phyloP scores from a whole-genome alignment of 2,113 vertebrate species.

The Triplophysa rosa region DNA sequence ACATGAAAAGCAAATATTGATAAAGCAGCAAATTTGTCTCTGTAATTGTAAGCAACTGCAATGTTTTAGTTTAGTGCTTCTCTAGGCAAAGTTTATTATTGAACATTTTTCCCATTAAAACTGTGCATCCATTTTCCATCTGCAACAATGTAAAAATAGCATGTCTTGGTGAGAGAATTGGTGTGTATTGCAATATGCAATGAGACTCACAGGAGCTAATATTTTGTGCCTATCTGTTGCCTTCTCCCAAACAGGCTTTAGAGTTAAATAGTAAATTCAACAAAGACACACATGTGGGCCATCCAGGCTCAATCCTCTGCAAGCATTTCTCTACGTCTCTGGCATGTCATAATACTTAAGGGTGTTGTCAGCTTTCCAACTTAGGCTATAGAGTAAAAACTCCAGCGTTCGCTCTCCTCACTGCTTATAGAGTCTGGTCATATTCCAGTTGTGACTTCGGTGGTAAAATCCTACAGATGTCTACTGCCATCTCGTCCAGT shows the following conservation, averaged over 20 bases:
- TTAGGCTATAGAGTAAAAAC: background rate
- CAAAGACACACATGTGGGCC: background rate
- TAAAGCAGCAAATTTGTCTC: background rate
- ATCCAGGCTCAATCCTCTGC: background rate
- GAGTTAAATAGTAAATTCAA: background rate
- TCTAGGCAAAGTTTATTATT: background rate
- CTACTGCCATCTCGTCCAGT: background rate
- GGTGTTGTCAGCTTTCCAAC: background rate
- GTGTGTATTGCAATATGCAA: background rate
- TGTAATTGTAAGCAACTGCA: slow-evolving; percentile 1
- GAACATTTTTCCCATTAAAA: background rate
- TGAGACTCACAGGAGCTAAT: background rate
- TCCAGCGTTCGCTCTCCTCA: background rate
- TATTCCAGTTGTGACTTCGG: background rate
- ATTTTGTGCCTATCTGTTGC: background rate
- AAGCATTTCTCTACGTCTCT: background rate
- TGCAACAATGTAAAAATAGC: background rate
- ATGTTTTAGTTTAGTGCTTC: background rate
- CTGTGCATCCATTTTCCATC: background rate
- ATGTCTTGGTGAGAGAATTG: background rate
- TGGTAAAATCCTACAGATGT: background rate
- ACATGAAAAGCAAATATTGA: slow-evolving; percentile 9
- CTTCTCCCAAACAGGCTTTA: background rate
- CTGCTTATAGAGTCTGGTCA: background rate
- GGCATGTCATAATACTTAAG: slow-evolving; percentile 21